phyloP scores from a whole-genome alignment of 92 coral and sea anemone genomes.

The Phenganax marumi region DNA sequence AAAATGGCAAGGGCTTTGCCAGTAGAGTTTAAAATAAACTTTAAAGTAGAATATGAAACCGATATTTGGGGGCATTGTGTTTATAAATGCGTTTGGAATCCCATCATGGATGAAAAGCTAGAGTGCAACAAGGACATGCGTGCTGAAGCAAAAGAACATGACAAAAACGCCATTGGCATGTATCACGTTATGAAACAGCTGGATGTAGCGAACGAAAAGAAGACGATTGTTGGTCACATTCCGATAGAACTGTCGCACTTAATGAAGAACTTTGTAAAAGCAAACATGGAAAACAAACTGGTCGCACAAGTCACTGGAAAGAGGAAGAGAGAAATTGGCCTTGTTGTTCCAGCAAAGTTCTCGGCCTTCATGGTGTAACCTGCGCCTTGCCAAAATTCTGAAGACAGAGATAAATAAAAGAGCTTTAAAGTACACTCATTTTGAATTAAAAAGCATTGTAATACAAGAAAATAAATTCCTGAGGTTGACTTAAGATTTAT shows the following conservation, averaged over 20 bases:
- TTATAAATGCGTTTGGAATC: slow-evolving; percentile 55
- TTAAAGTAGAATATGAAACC: slow-evolving; percentile 50
- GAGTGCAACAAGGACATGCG: slow-evolving; percentile 40
- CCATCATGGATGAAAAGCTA: slow-evolving; percentile 63
- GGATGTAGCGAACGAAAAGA: slow-evolving; percentile 32
- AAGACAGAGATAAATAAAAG: too few species aligned
- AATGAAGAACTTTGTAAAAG: slow-evolving; percentile 26
- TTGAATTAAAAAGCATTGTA: too few species aligned
- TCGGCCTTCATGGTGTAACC: too few species aligned
- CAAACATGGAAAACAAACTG: slow-evolving; percentile 18
- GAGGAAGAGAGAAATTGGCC: too few species aligned
- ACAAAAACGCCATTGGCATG: slow-evolving; percentile 44
- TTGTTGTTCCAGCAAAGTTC: too few species aligned
- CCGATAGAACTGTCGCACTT: slow-evolving; percentile 38
- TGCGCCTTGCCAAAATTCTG: too few species aligned
- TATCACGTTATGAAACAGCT: slow-evolving; percentile 44
- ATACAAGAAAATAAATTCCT: too few species aligned
- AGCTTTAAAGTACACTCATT: too few species aligned
- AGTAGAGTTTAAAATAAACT: slow-evolving; percentile 44
- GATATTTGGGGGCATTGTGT: slow-evolving; percentile 47
- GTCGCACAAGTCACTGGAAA: slow-evolving; percentile 31
- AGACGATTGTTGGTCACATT: slow-evolving; percentile 40
- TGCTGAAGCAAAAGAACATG: slow-evolving; percentile 45
- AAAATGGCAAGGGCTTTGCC: slow-evolving; percentile 58
- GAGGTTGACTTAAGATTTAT: too few species aligned